phyloP scores from a whole-genome alignment of 2,113 vertebrate genomes.

The Gallinago media region DNA sequence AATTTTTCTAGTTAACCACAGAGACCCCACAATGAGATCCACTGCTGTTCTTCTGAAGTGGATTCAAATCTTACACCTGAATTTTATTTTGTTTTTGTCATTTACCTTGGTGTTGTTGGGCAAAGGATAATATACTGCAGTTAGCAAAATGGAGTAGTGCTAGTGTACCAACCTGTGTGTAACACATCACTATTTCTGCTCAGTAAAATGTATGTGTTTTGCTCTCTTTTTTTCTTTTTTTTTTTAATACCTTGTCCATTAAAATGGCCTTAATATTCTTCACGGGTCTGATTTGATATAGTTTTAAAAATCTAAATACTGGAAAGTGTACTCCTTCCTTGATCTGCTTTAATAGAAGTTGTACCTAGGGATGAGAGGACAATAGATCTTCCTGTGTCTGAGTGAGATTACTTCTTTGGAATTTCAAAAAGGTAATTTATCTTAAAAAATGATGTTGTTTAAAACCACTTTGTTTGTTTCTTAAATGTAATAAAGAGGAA shows the following conservation, averaged over 20 bases:
- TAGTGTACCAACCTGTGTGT: neutral
- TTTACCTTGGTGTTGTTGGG: neutral
- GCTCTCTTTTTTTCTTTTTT: neutral
- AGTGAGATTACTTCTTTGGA: slow-evolving; percentile 29
- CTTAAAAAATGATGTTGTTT: slow-evolving; percentile 21
- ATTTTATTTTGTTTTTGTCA: neutral
- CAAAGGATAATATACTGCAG: neutral
- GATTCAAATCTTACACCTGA: neutral
- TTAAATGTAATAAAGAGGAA: neutral
- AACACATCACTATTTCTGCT: neutral
- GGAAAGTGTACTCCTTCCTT: neutral
- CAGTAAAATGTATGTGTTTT: neutral
- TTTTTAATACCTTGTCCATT: neutral
- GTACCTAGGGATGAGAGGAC: slow-evolving; percentile 1
- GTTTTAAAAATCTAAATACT: slow-evolving; percentile 1
- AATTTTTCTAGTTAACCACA: neutral
- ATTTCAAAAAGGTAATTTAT: slow-evolving; percentile 44
- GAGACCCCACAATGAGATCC: neutral
- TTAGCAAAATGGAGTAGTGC: neutral
- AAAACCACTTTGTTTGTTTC: slow-evolving; percentile 36
- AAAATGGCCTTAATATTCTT: neutral
- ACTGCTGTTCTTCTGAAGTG: neutral
- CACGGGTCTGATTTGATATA: neutral
- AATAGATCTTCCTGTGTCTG: slow-evolving; percentile 38
- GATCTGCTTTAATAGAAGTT: slow-evolving; percentile 23